phyloP scores from a whole-genome alignment of 2,113 vertebrate species.

The Calidris pugnax region DNA sequence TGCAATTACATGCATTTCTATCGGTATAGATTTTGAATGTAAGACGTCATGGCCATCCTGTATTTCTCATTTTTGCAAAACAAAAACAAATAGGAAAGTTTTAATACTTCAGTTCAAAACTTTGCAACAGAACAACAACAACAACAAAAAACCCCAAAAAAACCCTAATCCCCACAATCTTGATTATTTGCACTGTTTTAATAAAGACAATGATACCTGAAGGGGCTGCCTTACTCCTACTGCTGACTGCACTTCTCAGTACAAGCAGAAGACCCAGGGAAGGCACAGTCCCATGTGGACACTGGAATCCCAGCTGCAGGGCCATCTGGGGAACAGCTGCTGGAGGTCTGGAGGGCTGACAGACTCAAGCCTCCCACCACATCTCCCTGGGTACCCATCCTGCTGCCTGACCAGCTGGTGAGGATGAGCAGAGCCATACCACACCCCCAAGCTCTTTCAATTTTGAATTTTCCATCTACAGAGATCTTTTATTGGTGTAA shows the following conservation, averaged over 20 bases:
- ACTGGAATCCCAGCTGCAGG: background rate
- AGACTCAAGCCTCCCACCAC: background rate
- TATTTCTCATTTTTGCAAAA: background rate
- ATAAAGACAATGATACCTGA: background rate
- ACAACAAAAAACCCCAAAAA: background rate
- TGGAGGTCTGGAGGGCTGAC: background rate
- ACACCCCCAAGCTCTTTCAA: background rate
- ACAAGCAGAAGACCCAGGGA: fast-evolving
- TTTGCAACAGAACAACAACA: background rate
- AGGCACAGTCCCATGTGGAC: fast-evolving
- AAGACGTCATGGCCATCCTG: background rate
- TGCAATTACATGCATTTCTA: background rate
- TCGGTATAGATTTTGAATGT: background rate
- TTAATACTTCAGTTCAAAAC: background rate
- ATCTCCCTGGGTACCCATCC: background rate
- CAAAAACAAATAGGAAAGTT: background rate
- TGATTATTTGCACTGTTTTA: background rate
- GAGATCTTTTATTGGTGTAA: background rate
- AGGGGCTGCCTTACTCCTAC: background rate
- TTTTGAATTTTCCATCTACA: background rate
- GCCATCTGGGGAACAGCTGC: background rate
- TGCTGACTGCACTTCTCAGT: background rate
- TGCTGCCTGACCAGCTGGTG: background rate
- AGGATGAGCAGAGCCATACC: background rate
- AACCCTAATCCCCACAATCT: background rate